These are phyloP conservation scores for Danaus chrysippus DNA, from an alignment of 2,888 invertebrate genomes.

Conservation along the genomic window DNA sequence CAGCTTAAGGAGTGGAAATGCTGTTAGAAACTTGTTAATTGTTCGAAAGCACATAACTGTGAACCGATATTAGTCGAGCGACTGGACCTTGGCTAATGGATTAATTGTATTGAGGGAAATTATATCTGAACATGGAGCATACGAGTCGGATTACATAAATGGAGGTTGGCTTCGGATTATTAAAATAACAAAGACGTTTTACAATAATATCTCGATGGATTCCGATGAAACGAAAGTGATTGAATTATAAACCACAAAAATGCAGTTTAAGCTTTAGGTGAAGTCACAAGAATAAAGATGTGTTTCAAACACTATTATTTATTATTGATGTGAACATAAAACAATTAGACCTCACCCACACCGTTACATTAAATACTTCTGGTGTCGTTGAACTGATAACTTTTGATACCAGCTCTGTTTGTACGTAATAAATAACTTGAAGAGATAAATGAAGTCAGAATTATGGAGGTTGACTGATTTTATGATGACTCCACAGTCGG, in stretches of 20 bases:
- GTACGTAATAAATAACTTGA: slow-evolving; percentile 14
- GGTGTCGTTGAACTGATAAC: slow-evolving; percentile 30
- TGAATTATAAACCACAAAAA: no score
- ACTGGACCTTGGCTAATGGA: slow-evolving; percentile 35
- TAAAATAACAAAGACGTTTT: not conserved
- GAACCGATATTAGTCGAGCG: slow-evolving; percentile 33
- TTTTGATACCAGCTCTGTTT: slow-evolving; percentile 19
- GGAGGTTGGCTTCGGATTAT: not conserved
- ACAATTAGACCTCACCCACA: slow-evolving; percentile 49
- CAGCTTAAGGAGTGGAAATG: slow-evolving; percentile 30
- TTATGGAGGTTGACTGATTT: not conserved
- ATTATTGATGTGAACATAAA: slow-evolving; percentile 56
- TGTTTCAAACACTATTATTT: slow-evolving; percentile 40
- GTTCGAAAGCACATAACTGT: slow-evolving; percentile 65
- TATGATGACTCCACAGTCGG: no score
- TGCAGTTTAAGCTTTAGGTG: not conserved
- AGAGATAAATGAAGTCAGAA: not conserved
- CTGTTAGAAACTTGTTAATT: slow-evolving; percentile 58
- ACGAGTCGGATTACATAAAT: slow-evolving; percentile 10
- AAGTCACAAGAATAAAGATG: slow-evolving; percentile 25
- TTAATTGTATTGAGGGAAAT: slow-evolving; percentile 35
- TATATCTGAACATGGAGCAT: slow-evolving; percentile 11
- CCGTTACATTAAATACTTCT: slow-evolving; percentile 42
- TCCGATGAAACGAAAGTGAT: no score
- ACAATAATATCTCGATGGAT: no score